Conservation (phyloP, 2,113 vertebrate species). For the cat (Felis catus) region F.catus_Fca126_mat1.0 CM031427.1:31127001-31127500, state of each 20-base stretch:
- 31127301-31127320: background rate
- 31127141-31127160: background rate
- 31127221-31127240: background rate
- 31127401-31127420: background rate
- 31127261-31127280: too few species aligned
- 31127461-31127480: too few species aligned
- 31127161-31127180: background rate
- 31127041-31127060: background rate
- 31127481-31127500: background rate
- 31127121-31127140: background rate
- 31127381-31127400: background rate
- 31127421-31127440: background rate
- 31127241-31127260: background rate
- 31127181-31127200: background rate
- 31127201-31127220: background rate
- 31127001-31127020: background rate
- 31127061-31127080: too few species aligned
- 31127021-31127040: background rate
- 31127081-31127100: background rate
- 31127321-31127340: background rate
- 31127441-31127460: background rate
- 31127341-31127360: background rate
- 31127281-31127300: background rate
- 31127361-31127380: background rate
- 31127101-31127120: background rate